Conservation (phyloP, 2,113 vertebrate genomes). For the Aythya baeri region DNA sequence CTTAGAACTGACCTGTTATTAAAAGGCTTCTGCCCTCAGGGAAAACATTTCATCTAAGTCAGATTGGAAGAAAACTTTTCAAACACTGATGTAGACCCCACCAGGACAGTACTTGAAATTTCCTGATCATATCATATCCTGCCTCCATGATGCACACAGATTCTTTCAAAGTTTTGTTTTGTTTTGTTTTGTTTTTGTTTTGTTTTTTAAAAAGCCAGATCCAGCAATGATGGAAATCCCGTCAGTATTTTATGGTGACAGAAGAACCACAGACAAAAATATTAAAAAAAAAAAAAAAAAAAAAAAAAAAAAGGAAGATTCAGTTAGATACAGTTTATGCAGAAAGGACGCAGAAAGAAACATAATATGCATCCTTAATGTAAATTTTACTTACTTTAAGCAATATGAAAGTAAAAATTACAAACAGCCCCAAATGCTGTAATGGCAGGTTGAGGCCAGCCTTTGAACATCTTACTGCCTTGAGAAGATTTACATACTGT, state of each 20-base stretch:
- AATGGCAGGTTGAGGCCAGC: constrained; percentile 22
- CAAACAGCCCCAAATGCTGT: not conserved
- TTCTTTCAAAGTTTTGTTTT: not conserved
- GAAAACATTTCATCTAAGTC: not conserved
- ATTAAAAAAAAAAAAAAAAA: not conserved
- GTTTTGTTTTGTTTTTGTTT: too few relatives aligned
- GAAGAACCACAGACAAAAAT: not conserved
- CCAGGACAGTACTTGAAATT: not conserved
- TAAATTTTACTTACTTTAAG: not conserved
- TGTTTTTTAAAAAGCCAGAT: not conserved
- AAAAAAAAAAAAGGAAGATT: not conserved
- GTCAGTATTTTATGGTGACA: not conserved
- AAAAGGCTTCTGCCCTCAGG: not conserved
- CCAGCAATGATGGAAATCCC: not conserved
- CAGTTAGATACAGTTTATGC: not conserved
- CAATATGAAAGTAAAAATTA: not conserved
- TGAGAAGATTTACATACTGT: constrained; percentile 35
- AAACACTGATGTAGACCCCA: not conserved
- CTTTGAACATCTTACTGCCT: constrained; percentile 27
- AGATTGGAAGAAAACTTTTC: not conserved
- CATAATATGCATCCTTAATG: not conserved
- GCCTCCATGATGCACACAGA: not conserved
- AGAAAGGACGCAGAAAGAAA: not conserved
- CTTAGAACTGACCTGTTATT: constrained; percentile 44
- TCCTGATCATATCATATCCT: not conserved